Percentiles rank a stretch among this genome's conserved stretches.
These are phyloP conservation scores for Bellardia bayeri DNA, from an alignment of 2,888 invertebrate species.

Conservation along the genomic window DNA sequence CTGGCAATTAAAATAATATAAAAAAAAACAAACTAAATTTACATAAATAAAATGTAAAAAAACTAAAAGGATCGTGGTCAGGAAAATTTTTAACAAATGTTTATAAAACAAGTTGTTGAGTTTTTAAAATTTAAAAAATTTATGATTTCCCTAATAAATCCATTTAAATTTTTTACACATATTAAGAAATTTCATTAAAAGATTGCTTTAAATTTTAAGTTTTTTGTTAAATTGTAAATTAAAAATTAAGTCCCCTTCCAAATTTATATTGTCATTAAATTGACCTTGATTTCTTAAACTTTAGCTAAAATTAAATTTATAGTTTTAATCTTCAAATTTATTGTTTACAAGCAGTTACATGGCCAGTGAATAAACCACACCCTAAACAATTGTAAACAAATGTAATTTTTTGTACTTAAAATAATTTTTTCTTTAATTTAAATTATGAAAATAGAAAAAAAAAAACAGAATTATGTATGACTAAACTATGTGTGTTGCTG, in stretches of 20 bases:
- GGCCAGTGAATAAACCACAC: slow-evolving; percentile 43
- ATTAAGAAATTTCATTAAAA: background rate
- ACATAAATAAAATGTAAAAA: background rate
- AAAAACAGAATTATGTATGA: slow-evolving; percentile 12
- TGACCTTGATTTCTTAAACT: slow-evolving; percentile 62
- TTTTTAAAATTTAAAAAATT: background rate
- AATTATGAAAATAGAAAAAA: slow-evolving; percentile 1
- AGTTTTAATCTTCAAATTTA: slow-evolving; percentile 60
- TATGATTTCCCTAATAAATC: background rate
- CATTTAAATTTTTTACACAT: no score
- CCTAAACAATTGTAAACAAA: slow-evolving; percentile 45
- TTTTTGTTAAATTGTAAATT: background rate
- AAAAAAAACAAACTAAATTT: slow-evolving; percentile 25
- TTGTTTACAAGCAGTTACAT: slow-evolving; percentile 64
- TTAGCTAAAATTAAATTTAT: slow-evolving; percentile 56
- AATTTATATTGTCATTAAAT: background rate
- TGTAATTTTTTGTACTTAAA: slow-evolving; percentile 7
- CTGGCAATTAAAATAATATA: slow-evolving; percentile 72
- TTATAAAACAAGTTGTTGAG: background rate
- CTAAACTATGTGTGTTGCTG: background rate
- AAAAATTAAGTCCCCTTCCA: background rate
- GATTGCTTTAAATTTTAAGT: background rate
- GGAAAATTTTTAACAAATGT: background rate
- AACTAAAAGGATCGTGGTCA: background rate
- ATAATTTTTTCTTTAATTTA: slow-evolving; percentile 9